Conservation (phyloP, 1,140 invertebrate genomes). For the Achatina immaculata region DNA sequence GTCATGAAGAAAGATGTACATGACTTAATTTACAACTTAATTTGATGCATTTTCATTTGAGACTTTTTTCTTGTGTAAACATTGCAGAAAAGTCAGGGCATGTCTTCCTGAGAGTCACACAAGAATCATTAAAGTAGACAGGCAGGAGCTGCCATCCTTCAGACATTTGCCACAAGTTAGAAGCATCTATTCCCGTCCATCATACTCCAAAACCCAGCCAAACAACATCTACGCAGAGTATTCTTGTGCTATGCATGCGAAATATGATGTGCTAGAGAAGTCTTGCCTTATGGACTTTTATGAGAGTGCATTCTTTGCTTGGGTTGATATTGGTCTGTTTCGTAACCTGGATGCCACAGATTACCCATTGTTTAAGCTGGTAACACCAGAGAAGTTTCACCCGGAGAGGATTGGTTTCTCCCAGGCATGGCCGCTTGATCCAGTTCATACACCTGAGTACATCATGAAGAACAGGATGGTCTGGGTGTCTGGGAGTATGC, state of each 20-base stretch:
- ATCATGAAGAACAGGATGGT: slow-evolving; percentile 51
- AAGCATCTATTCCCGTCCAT: slow-evolving; percentile 50
- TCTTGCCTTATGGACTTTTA: slow-evolving; percentile 47
- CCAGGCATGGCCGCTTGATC: slow-evolving; percentile 48
- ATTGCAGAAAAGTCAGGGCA: slow-evolving; percentile 32
- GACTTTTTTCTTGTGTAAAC: too few species aligned
- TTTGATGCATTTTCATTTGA: too few species aligned
- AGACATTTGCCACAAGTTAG: slow-evolving; percentile 43
- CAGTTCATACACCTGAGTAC: slow-evolving; percentile 32
- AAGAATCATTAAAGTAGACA: slow-evolving; percentile 46
- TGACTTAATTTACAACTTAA: too few species aligned
- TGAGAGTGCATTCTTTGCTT: slow-evolving; percentile 57
- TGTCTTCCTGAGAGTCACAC: slow-evolving; percentile 48
- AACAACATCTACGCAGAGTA: slow-evolving; percentile 60
- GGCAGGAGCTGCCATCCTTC: slow-evolving; percentile 60
- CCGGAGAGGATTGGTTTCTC: slow-evolving; percentile 55
- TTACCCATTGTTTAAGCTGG: slow-evolving; percentile 50
- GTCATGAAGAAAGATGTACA: too few species aligned
- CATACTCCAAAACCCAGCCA: slow-evolving; percentile 60
- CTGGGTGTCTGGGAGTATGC: slow-evolving; percentile 58
- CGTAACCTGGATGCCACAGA: slow-evolving; percentile 48
- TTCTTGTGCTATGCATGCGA: slow-evolving; percentile 64
- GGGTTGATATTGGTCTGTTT: slow-evolving; percentile 63
- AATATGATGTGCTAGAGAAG: slow-evolving; percentile 58
- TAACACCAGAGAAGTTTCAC: slow-evolving; percentile 57